Base-by-base conservation (phyloP, 2,888 invertebrate genomes). In the Argyresthia albistria region DNA sequence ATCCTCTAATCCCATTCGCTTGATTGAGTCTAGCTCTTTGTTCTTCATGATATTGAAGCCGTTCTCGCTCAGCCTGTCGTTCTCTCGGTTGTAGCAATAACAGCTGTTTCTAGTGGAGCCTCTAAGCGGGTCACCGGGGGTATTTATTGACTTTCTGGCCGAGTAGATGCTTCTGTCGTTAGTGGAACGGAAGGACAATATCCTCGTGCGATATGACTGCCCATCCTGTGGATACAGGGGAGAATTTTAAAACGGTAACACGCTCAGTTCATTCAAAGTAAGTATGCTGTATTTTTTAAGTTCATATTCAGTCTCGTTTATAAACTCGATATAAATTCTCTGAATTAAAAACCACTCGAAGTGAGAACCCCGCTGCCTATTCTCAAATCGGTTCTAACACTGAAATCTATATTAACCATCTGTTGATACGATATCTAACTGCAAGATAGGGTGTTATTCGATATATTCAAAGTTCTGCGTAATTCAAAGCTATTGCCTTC, bases 101-200 rank as follows among this genome's bases (percentile, higher is more conserved):
- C 51, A 53, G 36, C n/a, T 68, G 53, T 8, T 14, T 54, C 47
- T 54, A n/a, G 70, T 62, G 0, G 69, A 60, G n/a, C 69, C 65
- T 60, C 73, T 79, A 35, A 75, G 57, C 8, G 66, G 63, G 46
- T 82, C 81, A 3, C 62, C 61, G 3, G 75, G 72, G 8, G 72
- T 64, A 57, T 73, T 82, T 51, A 78, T 64, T 4, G 83, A 81
- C 60, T 83, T 87, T 54, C 84, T 69, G 4, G 74, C 63, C 8
- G 78, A 71, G 58, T 78, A 82, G 39, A 74, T 59, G 58, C 77
- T 76, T 57, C 84, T 70, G 4, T 84, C 86, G 54, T 81, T 81
- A 16, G 82, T 74, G 11, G 87, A 86, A 1, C 87, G 79, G 57
- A 86, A 79, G 14, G 87, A 87, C 55, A 86, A 59, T 53, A 84